A percentile compares a stretch with the other conserved stretches of the same genome.
Conservation (phyloP, 2,888 invertebrate species). For the Acleris laterana region DNA sequence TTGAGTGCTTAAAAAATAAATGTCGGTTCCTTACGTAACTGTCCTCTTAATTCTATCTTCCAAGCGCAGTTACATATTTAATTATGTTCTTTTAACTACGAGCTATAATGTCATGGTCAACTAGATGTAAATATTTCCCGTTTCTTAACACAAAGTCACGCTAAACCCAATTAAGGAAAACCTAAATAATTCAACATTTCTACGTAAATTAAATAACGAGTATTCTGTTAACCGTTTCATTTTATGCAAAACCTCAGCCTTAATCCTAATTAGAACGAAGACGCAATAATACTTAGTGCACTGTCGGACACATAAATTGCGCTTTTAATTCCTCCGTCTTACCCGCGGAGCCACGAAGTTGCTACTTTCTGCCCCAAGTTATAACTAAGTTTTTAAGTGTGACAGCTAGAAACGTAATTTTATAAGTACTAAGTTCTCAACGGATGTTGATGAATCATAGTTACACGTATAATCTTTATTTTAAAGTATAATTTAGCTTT, state of each 20-base stretch:
- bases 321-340: slow-evolving; percentile 17
- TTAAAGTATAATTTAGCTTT: too few relatives aligned
- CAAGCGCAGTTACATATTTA: too few relatives aligned
- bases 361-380: not conserved
- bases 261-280: slow-evolving; percentile 1
- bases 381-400: not conserved
- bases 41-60: too few relatives aligned
- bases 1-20: too few relatives aligned
- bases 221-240: slow-evolving; percentile 12
- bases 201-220: slow-evolving; percentile 15
- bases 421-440: not conserved
- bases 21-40: too few relatives aligned
- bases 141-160: not conserved
- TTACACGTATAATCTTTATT: too few relatives aligned
- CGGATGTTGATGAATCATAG: too few relatives aligned
- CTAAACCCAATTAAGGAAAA: not conserved
- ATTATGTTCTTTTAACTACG: too few relatives aligned
- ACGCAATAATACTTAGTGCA: slow-evolving; percentile 16
- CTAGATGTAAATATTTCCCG: too few relatives aligned
- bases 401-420: not conserved
- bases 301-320: slow-evolving; percentile 12
- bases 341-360: not conserved
- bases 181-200: not conserved
- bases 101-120: too few relatives aligned
- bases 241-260: slow-evolving; percentile 22